Base-by-base conservation (phyloP, 2,113 vertebrate genomes). In the Sorex fumeus region DNA sequence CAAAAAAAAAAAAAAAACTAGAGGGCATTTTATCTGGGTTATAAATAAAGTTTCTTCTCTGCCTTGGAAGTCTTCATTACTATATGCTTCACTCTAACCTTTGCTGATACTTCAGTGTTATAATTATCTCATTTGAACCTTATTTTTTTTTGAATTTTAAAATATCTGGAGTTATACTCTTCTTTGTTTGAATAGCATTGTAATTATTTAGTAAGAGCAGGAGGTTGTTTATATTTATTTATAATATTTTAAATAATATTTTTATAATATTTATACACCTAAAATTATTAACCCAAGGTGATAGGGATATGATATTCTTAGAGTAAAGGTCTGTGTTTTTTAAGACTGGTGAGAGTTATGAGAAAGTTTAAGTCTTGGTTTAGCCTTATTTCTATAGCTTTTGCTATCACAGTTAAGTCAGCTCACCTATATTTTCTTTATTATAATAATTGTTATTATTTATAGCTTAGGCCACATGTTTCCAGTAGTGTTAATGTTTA, bases 131-230 rank as follows among this genome's bases (percentile, higher is more conserved):
- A 88, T 85, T 72, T 88, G 62, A 78, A 16, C 34, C 9, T 92
- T 57, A 88, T 75, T 77, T 88, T 93, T 95, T 57, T 82, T 69
- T 57, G 87, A 50, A 83, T 90, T 30, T 50, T 34, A 36, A 72
- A 64, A 84, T 69, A 88, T 93, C 30, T 96, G 76, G 43, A 90
- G 72, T 34, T 47, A 60, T 80, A 64, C 5, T 62, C n/a, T 88
- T 94, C 43, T 18, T 94, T 80, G 90, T 93, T 88, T 3, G 40
- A 95, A 70, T 40, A 91, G 30, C 67, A 92, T 36, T 96, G 23
- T 86, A 75, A 16, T 94, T 90, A 80, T 82, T 83, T 88, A 89
- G 12, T 75, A 88, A 79, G 86, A 87, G 71, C 64, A 89, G 53
- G n/a, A n/a, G n/a, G n/a, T n/a, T n/a, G n/a, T n/a, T n/a, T n/a